Conservation (phyloP, 30 jellyfish, hydroid and myxozoan genomes). For the Clytia hemisphaerica region DNA sequence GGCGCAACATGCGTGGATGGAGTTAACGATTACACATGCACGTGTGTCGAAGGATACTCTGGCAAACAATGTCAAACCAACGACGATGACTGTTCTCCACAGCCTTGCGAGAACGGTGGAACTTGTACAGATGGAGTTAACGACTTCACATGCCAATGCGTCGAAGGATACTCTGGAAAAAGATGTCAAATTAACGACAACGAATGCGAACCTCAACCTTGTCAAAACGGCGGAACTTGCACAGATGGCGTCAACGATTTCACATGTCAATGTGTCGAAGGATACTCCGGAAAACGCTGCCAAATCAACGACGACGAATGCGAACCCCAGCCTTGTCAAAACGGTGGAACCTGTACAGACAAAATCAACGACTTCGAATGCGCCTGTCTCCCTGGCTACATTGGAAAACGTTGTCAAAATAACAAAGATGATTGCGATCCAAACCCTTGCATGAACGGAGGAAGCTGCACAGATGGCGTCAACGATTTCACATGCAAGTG, state of each 20-base stretch:
- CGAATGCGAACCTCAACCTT: constrained; percentile 13
- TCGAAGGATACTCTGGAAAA: constrained; percentile 24
- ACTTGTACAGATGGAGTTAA: constrained; percentile 32
- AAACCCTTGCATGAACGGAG: constrained; percentile 37
- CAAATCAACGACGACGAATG: constrained; percentile 41
- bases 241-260: constrained; percentile 6
- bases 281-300: constrained; percentile 34
- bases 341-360: constrained; percentile 44
- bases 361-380: constrained; percentile 18
- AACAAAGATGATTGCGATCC: constrained; percentile 38
- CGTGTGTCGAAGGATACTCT: constrained; percentile 37
- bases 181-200: constrained; percentile 23
- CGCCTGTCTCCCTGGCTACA: constrained; percentile 45
- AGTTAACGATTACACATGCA: constrained; percentile 32
- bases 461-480: constrained; percentile 29
- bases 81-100: constrained; percentile 33
- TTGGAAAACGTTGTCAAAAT: constrained; percentile 28
- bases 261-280: constrained; percentile 28
- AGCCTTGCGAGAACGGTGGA: constrained; percentile 38
- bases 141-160: constrained; percentile 36
- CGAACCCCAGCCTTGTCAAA: constrained; percentile 45
- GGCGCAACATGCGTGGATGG: constrained; percentile 47
- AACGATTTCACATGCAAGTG: constrained; percentile 39
- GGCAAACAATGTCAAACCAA: constrained; percentile 41
- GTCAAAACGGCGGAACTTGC: constrained; percentile 24